Percentiles rank a stretch among this genome's conserved stretches.
Evolutionary conservation across 2,888 invertebrate species (phyloP).

Genomic region (Lysandra coridon): DNA sequence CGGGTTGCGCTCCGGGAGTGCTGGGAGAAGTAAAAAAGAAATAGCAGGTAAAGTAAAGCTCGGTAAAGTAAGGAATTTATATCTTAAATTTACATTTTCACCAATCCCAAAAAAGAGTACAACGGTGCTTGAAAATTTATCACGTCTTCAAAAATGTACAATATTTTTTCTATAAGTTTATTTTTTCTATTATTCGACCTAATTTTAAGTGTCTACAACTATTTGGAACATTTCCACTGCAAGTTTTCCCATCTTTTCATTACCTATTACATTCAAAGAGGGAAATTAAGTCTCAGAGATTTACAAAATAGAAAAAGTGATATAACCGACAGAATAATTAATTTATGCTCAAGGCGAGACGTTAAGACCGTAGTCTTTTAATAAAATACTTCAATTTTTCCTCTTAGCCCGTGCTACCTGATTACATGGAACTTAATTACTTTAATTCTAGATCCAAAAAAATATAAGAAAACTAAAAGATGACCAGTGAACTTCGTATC

Average conservation of each 20-base stretch:
- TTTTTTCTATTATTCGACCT: too few relatives aligned
- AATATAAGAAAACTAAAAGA: too few relatives aligned
- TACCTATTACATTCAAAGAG: background rate
- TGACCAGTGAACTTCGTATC: too few relatives aligned
- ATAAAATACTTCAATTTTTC: conserved; percentile 13
- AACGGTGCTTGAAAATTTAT: too few relatives aligned
- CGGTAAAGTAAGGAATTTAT: too few relatives aligned
- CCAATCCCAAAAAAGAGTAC: too few relatives aligned
- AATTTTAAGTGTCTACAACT: background rate
- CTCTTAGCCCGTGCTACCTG: background rate
- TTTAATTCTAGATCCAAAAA: background rate
- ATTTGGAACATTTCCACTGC: background rate
- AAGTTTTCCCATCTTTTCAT: background rate
- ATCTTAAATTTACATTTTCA: too few relatives aligned
- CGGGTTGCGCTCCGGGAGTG: background rate
- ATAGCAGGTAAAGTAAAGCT: background rate
- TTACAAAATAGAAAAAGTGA: background rate
- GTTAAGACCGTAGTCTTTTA: conserved; percentile 16
- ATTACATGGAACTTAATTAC: background rate
- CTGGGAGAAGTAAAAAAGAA: background rate
- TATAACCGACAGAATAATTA: conserved; percentile 26
- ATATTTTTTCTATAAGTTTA: too few relatives aligned
- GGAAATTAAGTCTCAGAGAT: conserved; percentile 1
- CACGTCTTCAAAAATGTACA: too few relatives aligned
- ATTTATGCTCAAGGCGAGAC: conserved; percentile 16